Base-by-base conservation (phyloP, 1,140 invertebrate genomes). In the Bombus balteatus region DNA sequence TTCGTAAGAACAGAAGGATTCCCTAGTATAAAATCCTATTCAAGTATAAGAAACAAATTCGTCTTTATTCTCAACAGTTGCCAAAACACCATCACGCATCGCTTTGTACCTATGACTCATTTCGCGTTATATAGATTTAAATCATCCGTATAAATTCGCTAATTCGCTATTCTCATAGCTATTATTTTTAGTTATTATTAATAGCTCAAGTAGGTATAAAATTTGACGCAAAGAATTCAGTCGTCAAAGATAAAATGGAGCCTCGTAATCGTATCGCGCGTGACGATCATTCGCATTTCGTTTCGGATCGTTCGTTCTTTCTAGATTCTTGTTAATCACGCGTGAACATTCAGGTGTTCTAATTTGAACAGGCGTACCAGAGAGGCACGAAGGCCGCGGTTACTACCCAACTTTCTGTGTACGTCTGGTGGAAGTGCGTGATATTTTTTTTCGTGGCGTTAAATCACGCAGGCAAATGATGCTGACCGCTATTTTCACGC, bases 401-500 rank as follows among this genome's bases (percentile, higher is more conserved):
- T 75, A 75, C 68, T 41, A 43, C 66, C 47, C 65, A 85, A 80
- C 68, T 65, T 73, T 80, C 68, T 73, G 68, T 73, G 43, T 72
- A 71, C 76, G 34, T n/a, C 83, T 53, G 47, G 22, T 37, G 57
- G 53, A 78, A 78, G 37, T 59, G 39, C 47, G 37, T 78, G 39
- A 84, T 62, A 3, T 28, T 62, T 83, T 86, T 85, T 89, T 81
- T 77, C 65, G 62, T 72, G 59, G 77, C 57, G 65, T 86, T 71
- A 82, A 87, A 78, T 75, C 53, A 66, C 77, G 59, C 32, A 0
- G 34, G 73, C 59, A 68, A 85, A 87, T 84, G 90, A 91, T 71
- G 89, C 62, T 57, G 87, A 66, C 13, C 74, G 68, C 89, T 91
- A 91, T 91, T 91, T 91, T 83, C 87, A 87, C 84, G 71, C 70